Evolutionary conservation across 1,140 invertebrate genomes (phyloP).

Genomic region (Ooceraea biroi): DNA sequence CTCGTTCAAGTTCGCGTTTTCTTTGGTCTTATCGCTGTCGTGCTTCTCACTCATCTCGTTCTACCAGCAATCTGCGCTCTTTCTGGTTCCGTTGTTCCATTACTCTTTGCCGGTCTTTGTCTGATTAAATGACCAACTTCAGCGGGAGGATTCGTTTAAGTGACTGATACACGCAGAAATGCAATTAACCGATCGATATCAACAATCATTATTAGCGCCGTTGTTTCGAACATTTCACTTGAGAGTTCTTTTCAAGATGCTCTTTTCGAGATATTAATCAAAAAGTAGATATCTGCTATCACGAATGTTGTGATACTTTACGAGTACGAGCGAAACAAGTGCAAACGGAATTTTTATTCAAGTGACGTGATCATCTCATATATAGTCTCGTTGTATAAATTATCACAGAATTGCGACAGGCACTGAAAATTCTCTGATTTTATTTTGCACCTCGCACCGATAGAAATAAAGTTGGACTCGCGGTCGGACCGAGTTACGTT

Average conservation of each 20-base stretch:
- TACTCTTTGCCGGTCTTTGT: neutral
- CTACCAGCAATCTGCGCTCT: neutral
- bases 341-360: neutral
- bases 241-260: neutral
- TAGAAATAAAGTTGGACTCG: neutral
- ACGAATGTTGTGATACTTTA: neutral
- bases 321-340: too few species aligned
- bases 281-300: neutral
- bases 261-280: neutral
- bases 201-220: neutral
- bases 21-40: neutral
- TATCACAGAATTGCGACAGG: neutral
- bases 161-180: neutral
- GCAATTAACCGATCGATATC: neutral
- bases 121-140: neutral
- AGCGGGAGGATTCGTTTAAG: neutral
- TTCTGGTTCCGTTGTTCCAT: neutral
- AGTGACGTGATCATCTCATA: neutral
- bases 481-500: neutral
- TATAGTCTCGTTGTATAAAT: constrained; percentile 3
- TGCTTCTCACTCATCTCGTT: neutral
- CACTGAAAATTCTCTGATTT: neutral
- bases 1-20: constrained; percentile 33
- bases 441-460: neutral
- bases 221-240: neutral